Evolutionary conservation across 2,113 vertebrate genomes (phyloP).

Genomic region (Pteruthius melanotis): DNA sequence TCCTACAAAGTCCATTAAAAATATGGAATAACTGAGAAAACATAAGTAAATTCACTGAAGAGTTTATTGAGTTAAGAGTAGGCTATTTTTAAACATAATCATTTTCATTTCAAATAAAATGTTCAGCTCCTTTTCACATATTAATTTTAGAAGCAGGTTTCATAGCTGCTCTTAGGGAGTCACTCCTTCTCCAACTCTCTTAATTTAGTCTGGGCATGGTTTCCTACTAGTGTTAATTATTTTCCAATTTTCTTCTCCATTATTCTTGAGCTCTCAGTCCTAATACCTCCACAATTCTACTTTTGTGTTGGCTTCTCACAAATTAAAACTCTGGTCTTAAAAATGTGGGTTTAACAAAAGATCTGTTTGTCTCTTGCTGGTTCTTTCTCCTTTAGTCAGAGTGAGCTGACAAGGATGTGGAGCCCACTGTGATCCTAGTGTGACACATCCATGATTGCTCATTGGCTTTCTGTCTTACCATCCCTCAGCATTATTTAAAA

Average conservation of each 20-base stretch:
- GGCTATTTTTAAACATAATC: neutral
- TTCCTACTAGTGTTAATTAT: neutral
- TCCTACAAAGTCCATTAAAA: neutral
- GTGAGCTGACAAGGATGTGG: neutral
- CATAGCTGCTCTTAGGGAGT: neutral
- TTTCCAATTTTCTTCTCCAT: neutral
- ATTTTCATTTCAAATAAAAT: constrained; percentile 22
- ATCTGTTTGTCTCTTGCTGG: neutral
- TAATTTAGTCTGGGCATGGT: neutral
- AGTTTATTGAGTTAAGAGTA: neutral
- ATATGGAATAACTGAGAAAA: neutral
- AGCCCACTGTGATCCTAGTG: neutral
- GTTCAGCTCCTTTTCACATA: neutral
- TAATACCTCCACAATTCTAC: neutral
- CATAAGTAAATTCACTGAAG: neutral
- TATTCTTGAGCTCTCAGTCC: neutral
- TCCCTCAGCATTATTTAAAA: neutral
- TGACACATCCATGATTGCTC: neutral
- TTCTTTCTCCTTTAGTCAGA: neutral
- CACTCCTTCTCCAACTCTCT: neutral
- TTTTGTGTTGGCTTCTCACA: neutral
- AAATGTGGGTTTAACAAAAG: neutral
- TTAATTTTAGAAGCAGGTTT: constrained; percentile 15
- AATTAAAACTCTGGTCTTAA: neutral
- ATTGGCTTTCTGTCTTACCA: neutral